Evolutionary conservation across 2,888 invertebrate species (phyloP).

Genomic region (Caenorhabditis sulstoni): DNA sequence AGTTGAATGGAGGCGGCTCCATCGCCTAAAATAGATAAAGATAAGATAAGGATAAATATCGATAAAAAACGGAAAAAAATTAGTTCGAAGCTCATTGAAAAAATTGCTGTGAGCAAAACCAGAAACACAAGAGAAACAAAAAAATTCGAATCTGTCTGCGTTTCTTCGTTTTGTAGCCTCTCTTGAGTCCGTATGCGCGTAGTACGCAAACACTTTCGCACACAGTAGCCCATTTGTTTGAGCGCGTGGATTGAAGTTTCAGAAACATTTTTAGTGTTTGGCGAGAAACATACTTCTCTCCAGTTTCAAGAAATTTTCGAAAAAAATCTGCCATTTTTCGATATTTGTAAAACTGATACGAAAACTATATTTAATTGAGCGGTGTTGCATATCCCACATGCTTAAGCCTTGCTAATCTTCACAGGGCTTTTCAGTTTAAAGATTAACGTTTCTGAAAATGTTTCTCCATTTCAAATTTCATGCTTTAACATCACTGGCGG

Average conservation of each 20-base stretch:
- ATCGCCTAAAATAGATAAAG: constrained; percentile 20
- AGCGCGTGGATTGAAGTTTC: constrained; percentile 26
- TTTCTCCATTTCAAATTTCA: too few species aligned
- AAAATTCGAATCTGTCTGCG: constrained; percentile 5
- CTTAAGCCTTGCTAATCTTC: too few species aligned
- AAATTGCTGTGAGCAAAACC: background rate
- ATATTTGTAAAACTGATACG: too few species aligned
- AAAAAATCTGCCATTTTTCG: too few species aligned
- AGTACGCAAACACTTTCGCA: constrained; percentile 33
- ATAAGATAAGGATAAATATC: background rate
- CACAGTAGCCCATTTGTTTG: background rate
- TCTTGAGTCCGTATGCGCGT: background rate
- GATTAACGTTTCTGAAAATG: too few species aligned
- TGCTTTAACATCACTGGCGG: too few species aligned
- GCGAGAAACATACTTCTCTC: too few species aligned
- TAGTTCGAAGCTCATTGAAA: background rate
- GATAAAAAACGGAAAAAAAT: background rate
- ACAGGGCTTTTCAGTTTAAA: too few species aligned
- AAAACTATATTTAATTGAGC: too few species aligned
- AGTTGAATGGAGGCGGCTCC: constrained; percentile 44
- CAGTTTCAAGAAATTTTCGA: too few species aligned
- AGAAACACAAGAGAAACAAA: background rate
- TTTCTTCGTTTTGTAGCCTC: background rate
- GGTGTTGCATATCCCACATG: too few species aligned
- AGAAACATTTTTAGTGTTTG: background rate